Conservation (phyloP, 2,888 invertebrate genomes). For the Uropetala carovei region DNA sequence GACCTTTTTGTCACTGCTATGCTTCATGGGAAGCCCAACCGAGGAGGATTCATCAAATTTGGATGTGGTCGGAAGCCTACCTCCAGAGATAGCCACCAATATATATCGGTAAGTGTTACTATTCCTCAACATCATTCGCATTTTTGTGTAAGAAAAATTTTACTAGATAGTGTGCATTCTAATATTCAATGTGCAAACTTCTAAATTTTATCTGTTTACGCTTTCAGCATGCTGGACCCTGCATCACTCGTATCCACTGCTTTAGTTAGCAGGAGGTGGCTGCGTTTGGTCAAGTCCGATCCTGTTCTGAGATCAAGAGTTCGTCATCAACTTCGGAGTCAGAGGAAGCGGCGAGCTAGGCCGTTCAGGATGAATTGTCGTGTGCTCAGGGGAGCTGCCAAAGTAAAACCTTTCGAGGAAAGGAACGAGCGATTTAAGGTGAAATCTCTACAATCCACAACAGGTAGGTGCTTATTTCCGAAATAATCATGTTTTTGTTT, state of each 20-base stretch:
- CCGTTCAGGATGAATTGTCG: neutral
- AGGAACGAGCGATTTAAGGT: neutral
- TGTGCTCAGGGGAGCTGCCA: neutral
- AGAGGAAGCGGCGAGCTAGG: neutral
- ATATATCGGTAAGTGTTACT: slow-evolving; percentile 5
- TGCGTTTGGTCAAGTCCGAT: neutral
- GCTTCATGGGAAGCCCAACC: neutral
- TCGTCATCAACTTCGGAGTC: neutral
- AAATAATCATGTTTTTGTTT: too few relatives aligned
- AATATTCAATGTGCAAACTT: neutral
- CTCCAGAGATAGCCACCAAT: slow-evolving; percentile 6
- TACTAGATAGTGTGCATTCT: neutral
- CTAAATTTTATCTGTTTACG: neutral
- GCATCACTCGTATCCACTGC: slow-evolving; percentile 7
- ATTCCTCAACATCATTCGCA: neutral
- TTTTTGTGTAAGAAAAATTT: neutral
- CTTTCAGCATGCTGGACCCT: neutral
- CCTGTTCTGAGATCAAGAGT: neutral
- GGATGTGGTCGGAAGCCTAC: slow-evolving; percentile 9
- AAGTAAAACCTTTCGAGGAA: neutral
- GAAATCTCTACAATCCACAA: too few relatives aligned
- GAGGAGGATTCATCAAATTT: neutral
- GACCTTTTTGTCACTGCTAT: neutral
- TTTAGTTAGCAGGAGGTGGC: neutral
- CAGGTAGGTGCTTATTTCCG: too few relatives aligned